These are phyloP conservation scores for Erebia aethiops DNA, from an alignment of 2,888 invertebrate species.

Conservation along the genomic window DNA sequence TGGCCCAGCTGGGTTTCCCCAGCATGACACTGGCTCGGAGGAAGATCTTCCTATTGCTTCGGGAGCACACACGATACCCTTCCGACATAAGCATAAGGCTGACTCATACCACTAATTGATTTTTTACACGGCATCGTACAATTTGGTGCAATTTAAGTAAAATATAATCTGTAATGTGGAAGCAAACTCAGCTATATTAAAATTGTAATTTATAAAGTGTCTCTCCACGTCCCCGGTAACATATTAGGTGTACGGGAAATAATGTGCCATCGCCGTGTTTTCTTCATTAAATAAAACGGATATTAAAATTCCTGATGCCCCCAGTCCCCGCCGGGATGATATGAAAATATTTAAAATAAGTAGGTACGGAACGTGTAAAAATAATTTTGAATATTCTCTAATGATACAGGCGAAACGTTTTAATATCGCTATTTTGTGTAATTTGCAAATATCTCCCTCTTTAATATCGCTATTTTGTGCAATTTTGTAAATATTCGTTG, in stretches of 20 bases:
- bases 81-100: too few relatives aligned
- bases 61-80: too few relatives aligned
- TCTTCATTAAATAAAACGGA: conserved; percentile 38
- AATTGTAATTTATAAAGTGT: conserved; percentile 22
- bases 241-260: conserved; percentile 33
- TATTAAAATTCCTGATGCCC: conserved; percentile 38
- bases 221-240: conserved; percentile 21
- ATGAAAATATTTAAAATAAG: conserved; percentile 20
- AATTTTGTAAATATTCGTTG: too few relatives aligned
- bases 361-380: conserved; percentile 9
- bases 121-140: too few relatives aligned
- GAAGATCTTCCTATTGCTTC: too few relatives aligned
- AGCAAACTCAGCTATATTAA: conserved; percentile 34
- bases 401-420: not conserved
- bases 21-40: too few relatives aligned
- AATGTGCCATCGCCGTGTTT: conserved; percentile 37
- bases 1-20: too few relatives aligned
- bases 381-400: not conserved
- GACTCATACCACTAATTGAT: too few relatives aligned
- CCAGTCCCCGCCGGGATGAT: conserved; percentile 24
- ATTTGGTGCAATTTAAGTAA: too few relatives aligned
- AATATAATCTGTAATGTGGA: not conserved
- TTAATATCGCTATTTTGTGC: too few relatives aligned
- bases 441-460: too few relatives aligned
- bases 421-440: too few relatives aligned